Conservation (phyloP, 2,888 invertebrate genomes). For the Amiota minor region DNA sequence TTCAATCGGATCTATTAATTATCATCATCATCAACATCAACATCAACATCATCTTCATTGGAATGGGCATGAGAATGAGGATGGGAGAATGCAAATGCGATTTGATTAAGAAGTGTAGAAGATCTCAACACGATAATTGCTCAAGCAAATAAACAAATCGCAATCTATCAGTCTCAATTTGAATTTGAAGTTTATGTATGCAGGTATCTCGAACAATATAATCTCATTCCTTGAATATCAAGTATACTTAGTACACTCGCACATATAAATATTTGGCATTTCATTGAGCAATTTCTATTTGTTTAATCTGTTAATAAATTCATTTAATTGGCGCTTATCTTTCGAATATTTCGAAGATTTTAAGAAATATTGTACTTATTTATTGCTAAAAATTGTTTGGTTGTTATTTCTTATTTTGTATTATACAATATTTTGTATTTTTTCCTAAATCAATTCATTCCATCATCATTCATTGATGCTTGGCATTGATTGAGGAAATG, state of each 20-base stretch:
- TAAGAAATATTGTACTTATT: too few species aligned
- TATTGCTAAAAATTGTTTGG: too few species aligned
- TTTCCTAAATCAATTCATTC: too few species aligned
- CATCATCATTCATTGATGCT: too few species aligned
- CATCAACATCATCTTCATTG: too few species aligned
- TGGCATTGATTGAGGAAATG: too few species aligned
- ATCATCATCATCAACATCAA: constrained; percentile 32
- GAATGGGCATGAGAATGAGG: too few species aligned
- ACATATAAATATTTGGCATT: constrained; percentile 2
- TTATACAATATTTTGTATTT: too few species aligned
- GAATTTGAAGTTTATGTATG: constrained; percentile 19
- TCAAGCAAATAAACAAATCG: constrained; percentile 11
- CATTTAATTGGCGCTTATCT: constrained; percentile 1
- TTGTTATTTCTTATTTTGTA: too few species aligned
- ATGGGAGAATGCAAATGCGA: not conserved
- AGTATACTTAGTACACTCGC: too few species aligned
- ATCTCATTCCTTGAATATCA: too few species aligned
- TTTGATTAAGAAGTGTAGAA: not conserved
- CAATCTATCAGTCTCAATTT: constrained; percentile 12
- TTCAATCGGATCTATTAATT: constrained; percentile 62
- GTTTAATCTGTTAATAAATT: constrained; percentile 23
- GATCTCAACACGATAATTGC: not conserved
- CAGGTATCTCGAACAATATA: not conserved
- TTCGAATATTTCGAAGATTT: too few species aligned
- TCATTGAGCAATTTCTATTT: constrained; percentile 18